A percentile compares a stretch with the other conserved stretches of the same genome.
phyloP scores from a whole-genome alignment of 2,113 vertebrate species.

The Melanocharis versteri region DNA sequence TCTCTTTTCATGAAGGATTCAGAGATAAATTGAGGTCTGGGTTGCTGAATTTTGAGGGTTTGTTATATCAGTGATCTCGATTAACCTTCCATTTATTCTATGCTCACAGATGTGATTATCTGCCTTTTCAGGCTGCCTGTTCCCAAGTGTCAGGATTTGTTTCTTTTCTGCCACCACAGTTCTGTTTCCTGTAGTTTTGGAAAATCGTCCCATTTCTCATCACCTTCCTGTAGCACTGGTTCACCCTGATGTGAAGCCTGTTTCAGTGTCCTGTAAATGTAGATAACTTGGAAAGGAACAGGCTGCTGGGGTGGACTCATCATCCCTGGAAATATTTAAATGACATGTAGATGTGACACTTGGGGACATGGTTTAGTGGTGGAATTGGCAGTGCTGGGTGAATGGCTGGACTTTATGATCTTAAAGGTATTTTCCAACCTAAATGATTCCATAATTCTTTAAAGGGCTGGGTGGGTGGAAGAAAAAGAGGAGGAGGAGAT shows the following conservation, averaged over 20 bases:
- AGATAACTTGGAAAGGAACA: not conserved
- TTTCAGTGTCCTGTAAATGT: not conserved
- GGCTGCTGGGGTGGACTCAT: not conserved
- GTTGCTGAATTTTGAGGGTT: not conserved
- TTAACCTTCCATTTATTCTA: not conserved
- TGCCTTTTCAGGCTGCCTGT: not conserved
- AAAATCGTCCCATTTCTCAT: not conserved
- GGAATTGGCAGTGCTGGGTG: not conserved
- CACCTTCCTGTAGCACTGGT: not conserved
- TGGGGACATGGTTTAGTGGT: not conserved
- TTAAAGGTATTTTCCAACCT: not conserved
- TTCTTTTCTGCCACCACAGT: not conserved
- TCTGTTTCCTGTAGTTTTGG: not conserved
- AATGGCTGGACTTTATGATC: not conserved
- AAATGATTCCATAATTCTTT: not conserved
- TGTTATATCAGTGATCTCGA: not conserved
- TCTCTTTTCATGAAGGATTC: not conserved
- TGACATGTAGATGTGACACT: not conserved
- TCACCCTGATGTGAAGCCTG: accelerated
- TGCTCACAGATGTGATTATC: not conserved
- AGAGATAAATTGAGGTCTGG: not conserved
- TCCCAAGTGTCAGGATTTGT: not conserved
- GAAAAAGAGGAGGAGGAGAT: too few relatives aligned
- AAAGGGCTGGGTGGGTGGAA: not conserved
- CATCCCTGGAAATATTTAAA: not conserved